Percentiles rank a stretch among this genome's conserved stretches.
These are phyloP conservation scores for Imbricaverruca yamaguchii DNA, from an alignment of 2,888 invertebrate species.

Conservation along the genomic window DNA sequence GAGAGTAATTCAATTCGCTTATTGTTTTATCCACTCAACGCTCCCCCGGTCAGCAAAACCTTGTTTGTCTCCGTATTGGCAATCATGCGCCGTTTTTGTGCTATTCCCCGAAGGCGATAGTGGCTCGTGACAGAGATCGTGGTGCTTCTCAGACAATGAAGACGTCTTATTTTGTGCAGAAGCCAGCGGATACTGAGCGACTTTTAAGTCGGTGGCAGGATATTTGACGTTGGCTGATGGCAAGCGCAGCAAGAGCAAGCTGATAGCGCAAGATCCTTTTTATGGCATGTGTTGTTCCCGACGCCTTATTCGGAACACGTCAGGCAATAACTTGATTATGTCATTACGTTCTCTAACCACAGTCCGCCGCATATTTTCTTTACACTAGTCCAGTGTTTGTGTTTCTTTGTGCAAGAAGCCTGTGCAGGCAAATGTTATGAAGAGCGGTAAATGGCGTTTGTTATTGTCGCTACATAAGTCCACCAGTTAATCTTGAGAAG, in stretches of 20 bases:
- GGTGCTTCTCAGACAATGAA: not conserved
- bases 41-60: not conserved
- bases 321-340: no score
- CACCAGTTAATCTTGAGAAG: no score
- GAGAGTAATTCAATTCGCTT: conserved; percentile 16
- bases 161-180: not conserved
- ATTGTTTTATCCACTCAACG: conserved; percentile 14
- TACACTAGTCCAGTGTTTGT: no score
- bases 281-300: not conserved
- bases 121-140: not conserved
- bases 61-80: conserved; percentile 11
- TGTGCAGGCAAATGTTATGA: no score
- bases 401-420: no score
- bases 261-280: no score
- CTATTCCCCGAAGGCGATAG: not conserved
- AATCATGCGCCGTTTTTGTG: conserved; percentile 17
- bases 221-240: not conserved
- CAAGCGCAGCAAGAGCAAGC: no score
- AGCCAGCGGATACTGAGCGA: not conserved
- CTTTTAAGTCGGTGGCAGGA: not conserved
- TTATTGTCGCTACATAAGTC: no score
- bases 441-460: no score
- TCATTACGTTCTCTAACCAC: no score
- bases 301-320: no score
- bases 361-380: no score